These are phyloP conservation scores for Tauraco erythrolophus DNA, from an alignment of 2,113 vertebrate genomes.

Conservation along the genomic window DNA sequence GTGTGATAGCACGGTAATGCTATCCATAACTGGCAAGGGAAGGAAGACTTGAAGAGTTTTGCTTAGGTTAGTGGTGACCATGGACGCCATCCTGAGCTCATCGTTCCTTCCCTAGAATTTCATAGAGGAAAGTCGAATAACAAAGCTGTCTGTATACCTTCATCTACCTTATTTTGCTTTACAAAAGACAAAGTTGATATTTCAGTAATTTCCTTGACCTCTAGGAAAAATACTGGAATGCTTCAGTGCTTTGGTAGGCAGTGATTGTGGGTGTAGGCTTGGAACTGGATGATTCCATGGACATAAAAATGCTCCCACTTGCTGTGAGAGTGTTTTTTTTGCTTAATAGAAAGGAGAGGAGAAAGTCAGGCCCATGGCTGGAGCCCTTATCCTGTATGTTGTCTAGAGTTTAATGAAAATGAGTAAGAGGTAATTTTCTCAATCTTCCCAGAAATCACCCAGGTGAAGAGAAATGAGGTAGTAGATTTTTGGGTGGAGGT, in stretches of 20 bases:
- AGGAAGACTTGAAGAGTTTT: background rate
- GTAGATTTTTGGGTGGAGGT: background rate
- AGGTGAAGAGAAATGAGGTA: background rate
- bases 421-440: background rate
- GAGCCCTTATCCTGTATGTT: background rate
- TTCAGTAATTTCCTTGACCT: background rate
- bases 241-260: background rate
- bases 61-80: background rate
- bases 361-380: background rate
- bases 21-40: background rate
- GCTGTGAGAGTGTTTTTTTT: background rate
- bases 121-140: background rate
- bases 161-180: background rate
- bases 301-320: background rate
- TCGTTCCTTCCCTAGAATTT: background rate
- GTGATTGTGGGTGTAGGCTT: background rate
- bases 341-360: background rate
- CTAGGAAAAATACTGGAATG: background rate
- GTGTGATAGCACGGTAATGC: background rate
- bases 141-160: background rate
- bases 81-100: background rate
- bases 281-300: background rate
- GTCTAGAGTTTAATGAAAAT: background rate
- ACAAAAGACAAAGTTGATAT: background rate
- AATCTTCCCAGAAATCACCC: background rate